Evolutionary conservation across 2,888 invertebrate genomes (phyloP).

Genomic region (Acronicta aceris): DNA sequence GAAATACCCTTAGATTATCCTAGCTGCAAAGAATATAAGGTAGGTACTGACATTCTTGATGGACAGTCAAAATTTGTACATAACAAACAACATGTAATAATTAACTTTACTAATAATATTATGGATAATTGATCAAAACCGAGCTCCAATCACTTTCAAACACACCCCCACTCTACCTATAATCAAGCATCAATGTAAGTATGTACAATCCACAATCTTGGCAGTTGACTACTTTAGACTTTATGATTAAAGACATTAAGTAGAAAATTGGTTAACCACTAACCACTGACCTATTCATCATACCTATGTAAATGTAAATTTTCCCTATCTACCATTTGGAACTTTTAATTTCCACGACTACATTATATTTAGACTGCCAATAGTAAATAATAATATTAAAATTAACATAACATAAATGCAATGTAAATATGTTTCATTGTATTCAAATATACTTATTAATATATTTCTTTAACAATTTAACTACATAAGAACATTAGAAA

Average conservation of each 20-base stretch:
- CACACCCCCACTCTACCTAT: conserved; percentile 12
- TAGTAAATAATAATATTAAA: conserved; percentile 7
- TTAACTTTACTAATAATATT: conserved; percentile 5
- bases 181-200: conserved; percentile 11
- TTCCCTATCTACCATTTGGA: conserved; percentile 11
- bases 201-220: not conserved
- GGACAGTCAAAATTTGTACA: not conserved
- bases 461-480: conserved; percentile 31
- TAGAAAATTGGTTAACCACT: not conserved
- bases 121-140: conserved; percentile 16
- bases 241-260: not conserved
- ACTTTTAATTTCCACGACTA: not conserved
- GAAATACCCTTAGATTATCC: conserved; percentile 30
- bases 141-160: conserved; percentile 3
- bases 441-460: conserved; percentile 29
- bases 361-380: conserved; percentile 26
- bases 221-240: not conserved
- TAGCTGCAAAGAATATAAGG: conserved; percentile 11
- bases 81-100: not conserved
- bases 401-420: conserved; percentile 46
- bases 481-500: conserved; percentile 30
- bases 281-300: not conserved
- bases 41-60: not conserved
- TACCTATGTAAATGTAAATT: conserved; percentile 8
- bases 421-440: conserved; percentile 39